These are phyloP conservation scores for Zeus faber DNA, from an alignment of 2,113 vertebrate species.

Conservation along the genomic window DNA sequence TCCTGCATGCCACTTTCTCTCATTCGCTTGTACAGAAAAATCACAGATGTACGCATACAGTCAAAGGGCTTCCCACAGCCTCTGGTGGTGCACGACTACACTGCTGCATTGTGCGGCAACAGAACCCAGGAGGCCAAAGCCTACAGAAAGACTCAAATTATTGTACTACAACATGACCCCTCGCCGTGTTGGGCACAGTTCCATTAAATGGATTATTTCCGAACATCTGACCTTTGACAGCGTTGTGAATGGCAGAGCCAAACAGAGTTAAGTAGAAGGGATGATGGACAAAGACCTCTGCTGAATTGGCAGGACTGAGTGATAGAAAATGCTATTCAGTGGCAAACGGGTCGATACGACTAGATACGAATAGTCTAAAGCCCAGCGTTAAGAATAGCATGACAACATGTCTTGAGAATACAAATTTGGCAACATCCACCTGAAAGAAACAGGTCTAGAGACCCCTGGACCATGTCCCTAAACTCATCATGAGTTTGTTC, in stretches of 20 bases:
- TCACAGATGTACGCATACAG: constrained; percentile 16
- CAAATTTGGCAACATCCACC: constrained; percentile 4
- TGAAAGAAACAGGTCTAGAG: constrained; percentile 5
- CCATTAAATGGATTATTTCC: constrained; percentile 57
- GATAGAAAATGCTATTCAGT: constrained; percentile 27
- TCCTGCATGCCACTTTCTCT: constrained; percentile 29
- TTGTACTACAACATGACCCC: not conserved
- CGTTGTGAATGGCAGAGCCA: constrained; percentile 40
- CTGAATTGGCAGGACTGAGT: constrained; percentile 34
- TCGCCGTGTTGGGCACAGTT: constrained; percentile 27
- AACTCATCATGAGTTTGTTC: constrained; percentile 27
- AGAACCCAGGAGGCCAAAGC: constrained; percentile 23
- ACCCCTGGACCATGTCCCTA: not conserved
- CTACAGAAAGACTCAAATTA: constrained; percentile 9
- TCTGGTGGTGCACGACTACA: constrained; percentile 36
- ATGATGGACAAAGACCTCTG: constrained; percentile 26
- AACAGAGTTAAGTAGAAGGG: constrained; percentile 28
- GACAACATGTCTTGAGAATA: constrained; percentile 15
- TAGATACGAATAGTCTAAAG: constrained; percentile 16
- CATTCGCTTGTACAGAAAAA: constrained; percentile 28
- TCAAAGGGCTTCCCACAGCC: constrained; percentile 41
- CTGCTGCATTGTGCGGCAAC: constrained; percentile 24
- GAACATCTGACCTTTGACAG: constrained; percentile 49
- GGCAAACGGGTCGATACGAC: constrained; percentile 26
- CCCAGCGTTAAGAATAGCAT: too few species aligned